Percentiles rank a stretch among this genome's conserved stretches.
Conservation (phyloP, 2,113 vertebrate species). For the Varanus salvator region DNA sequence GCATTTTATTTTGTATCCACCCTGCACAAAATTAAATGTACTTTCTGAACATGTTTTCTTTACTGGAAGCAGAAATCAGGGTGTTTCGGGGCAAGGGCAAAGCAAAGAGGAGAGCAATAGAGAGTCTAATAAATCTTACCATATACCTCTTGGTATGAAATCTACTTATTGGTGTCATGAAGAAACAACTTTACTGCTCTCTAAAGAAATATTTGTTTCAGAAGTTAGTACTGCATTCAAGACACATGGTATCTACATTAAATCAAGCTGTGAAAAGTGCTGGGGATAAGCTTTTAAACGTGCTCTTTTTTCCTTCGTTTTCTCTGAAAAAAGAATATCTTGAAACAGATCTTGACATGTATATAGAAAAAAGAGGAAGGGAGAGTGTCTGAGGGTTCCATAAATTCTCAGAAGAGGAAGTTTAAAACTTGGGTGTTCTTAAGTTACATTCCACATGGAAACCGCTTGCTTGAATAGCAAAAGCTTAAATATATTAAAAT, state of each 20-base stretch:
- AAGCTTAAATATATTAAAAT: constrained; percentile 70
- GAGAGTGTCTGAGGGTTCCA: constrained; percentile 69
- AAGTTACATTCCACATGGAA: constrained; percentile 73
- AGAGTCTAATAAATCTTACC: constrained; percentile 80
- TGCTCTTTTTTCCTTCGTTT: neutral
- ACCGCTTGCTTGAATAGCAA: constrained; percentile 72
- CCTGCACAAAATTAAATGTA: constrained; percentile 66
- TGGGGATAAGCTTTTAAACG: constrained; percentile 66
- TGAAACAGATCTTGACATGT: constrained; percentile 68
- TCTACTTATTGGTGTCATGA: constrained; percentile 77
- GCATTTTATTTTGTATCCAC: constrained; percentile 62
- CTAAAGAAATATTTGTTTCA: constrained; percentile 77
- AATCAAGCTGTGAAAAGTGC: constrained; percentile 78
- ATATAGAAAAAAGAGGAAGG: constrained; percentile 36
- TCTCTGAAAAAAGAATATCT: constrained; percentile 45
- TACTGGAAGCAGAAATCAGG: constrained; percentile 77
- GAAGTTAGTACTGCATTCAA: constrained; percentile 80
- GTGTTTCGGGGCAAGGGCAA: constrained; percentile 61
- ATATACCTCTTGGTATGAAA: constrained; percentile 77
- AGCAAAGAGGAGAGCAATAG: constrained; percentile 58
- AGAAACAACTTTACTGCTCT: constrained; percentile 79
- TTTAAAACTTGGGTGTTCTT: constrained; percentile 79
- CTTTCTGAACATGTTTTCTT: constrained; percentile 75
- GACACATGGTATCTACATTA: constrained; percentile 76
- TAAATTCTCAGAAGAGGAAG: constrained; percentile 78